These are phyloP conservation scores for Mesembrinibis cayennensis DNA, from an alignment of 2,113 vertebrate genomes.

Conservation along the genomic window DNA sequence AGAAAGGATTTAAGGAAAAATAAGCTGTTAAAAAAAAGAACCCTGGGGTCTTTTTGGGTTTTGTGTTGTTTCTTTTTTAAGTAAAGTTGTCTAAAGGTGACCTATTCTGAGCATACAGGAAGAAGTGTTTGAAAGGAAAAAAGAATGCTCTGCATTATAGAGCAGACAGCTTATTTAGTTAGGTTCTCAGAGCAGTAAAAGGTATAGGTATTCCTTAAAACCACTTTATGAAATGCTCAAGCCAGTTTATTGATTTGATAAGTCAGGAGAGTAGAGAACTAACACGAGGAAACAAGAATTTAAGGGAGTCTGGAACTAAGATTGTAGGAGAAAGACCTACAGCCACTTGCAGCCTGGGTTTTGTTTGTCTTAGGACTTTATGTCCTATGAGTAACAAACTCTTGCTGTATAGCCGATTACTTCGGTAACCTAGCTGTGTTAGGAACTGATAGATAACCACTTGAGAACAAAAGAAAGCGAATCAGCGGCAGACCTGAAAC, in stretches of 20 bases:
- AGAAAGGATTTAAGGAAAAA: background rate
- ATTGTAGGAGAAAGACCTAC: background rate
- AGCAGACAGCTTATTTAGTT: background rate
- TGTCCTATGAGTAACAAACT: background rate
- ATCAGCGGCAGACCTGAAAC: background rate
- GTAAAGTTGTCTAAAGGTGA: background rate
- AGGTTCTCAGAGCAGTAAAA: background rate
- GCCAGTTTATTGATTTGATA: background rate
- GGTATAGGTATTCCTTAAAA: background rate
- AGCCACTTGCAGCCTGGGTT: background rate
- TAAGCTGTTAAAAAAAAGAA: background rate
- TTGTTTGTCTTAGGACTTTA: background rate
- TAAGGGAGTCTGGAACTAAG: background rate
- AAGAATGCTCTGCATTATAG: background rate
- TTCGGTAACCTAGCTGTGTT: background rate
- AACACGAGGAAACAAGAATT: background rate
- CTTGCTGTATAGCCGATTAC: background rate
- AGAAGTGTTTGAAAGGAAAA: background rate
- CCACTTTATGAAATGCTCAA: background rate
- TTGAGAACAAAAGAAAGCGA: background rate
- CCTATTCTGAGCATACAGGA: background rate
- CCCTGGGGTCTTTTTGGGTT: fast-evolving
- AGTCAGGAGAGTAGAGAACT: background rate
- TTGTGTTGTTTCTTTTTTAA: background rate
- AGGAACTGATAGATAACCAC: background rate